Percentiles rank a stretch among this genome's conserved stretches.
phyloP scores from a whole-genome alignment of 2,113 vertebrate species.

The Dicerorhinus sumatrensis region DNA sequence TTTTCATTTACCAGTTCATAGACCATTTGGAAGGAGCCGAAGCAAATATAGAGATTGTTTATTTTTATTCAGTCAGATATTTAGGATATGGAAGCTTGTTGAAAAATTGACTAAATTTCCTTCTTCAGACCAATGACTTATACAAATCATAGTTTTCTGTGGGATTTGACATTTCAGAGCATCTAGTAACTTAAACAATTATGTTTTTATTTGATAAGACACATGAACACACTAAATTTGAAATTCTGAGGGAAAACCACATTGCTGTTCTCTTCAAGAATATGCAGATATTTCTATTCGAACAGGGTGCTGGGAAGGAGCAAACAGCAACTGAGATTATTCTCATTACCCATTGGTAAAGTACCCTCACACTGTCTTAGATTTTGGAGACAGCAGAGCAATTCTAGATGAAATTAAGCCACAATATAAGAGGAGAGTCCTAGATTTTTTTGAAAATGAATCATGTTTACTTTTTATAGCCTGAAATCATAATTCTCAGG shows the following conservation, averaged over 20 bases:
- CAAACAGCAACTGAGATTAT: not conserved
- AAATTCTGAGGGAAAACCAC: not conserved
- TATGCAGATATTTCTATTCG: not conserved
- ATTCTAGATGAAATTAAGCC: not conserved
- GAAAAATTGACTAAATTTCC: not conserved
- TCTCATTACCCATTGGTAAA: not conserved
- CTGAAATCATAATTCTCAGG: conserved; percentile 15
- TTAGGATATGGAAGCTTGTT: not conserved
- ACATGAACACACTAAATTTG: not conserved
- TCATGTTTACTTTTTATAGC: not conserved
- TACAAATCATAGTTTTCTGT: not conserved
- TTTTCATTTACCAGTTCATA: not conserved
- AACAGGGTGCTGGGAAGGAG: not conserved
- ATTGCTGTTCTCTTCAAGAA: not conserved
- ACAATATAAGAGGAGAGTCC: not conserved
- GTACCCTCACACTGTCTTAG: not conserved
- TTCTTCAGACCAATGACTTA: not conserved
- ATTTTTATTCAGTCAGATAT: not conserved
- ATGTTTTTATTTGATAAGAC: not conserved
- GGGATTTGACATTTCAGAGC: not conserved
- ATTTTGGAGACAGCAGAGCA: not conserved
- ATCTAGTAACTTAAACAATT: not conserved
- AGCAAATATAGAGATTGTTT: not conserved
- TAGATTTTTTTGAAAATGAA: not conserved
- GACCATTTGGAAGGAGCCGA: not conserved